phyloP scores from a whole-genome alignment of 2,113 vertebrate genomes.

The Equus przewalskii region DNA sequence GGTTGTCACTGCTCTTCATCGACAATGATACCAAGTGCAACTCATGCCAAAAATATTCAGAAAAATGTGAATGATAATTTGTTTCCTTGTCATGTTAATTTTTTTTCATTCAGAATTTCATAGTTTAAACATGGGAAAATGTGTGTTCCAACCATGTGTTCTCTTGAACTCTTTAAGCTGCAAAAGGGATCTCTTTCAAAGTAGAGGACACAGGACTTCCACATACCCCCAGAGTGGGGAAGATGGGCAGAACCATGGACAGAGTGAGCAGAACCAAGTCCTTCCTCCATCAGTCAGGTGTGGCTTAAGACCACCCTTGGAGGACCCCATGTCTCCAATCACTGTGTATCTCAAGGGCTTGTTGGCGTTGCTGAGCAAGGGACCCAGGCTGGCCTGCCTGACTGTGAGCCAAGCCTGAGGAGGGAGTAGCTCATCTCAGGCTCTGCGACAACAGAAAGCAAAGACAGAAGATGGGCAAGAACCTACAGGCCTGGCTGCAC shows the following conservation, averaged over 20 bases:
- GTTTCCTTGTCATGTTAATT: neutral
- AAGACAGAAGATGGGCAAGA: neutral
- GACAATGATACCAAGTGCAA: neutral
- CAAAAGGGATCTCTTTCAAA: rapidly evolving
- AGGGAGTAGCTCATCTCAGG: rapidly evolving
- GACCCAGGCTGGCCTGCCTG: too few relatives aligned
- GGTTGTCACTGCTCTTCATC: neutral
- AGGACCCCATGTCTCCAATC: neutral
- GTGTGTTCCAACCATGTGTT: neutral
- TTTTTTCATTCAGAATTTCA: neutral
- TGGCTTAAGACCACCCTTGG: neutral
- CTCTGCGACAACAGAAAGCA: rapidly evolving
- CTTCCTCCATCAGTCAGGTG: too few relatives aligned
- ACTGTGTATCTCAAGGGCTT: neutral
- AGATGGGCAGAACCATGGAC: rapidly evolving
- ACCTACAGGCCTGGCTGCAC: neutral
- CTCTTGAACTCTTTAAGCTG: too few relatives aligned
- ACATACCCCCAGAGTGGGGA: rapidly evolving
- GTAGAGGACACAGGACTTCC: rapidly evolving
- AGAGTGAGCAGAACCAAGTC: too few relatives aligned
- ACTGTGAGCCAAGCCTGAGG: rapidly evolving
- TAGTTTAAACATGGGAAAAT: too few relatives aligned
- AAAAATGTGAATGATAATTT: neutral
- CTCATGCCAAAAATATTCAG: neutral
- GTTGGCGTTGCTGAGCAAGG: neutral